Evolutionary conservation across 1,140 invertebrate species (phyloP), one percentile per base, ranked within the genome.

Genomic region (Zaprionus ornatus): DNA sequence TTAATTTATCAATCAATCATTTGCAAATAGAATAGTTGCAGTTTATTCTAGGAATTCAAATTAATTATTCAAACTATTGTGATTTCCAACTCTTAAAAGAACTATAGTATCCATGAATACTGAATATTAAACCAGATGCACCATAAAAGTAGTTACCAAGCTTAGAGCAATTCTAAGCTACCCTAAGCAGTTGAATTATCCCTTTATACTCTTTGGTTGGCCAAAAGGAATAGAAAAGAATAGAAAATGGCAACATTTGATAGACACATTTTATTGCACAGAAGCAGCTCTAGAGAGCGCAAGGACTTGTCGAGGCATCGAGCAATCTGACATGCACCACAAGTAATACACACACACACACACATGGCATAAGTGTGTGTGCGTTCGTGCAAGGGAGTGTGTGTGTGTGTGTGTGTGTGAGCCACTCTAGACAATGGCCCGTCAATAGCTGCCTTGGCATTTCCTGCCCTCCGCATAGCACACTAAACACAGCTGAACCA

Each of bases 231-330:
- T 59, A 50, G 50, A 37, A 37, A 17, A 17, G 56, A 66, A 54
- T 63, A 57, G 62, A 55, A 60, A 52, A 52, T 73, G 67, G 63
- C 60, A 69, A 79, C 76, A 82, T 80, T 90, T 90, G 86, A 90
- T 86, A 68, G 85, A 90, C 86, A 90, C 77, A 85, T 85, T 90
- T 90, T 85, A 90, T 90, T 90, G 82, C 82, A 80, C 59, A 32
- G 85, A 66, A 85, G 73, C 61, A 70, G 62, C 60, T 50, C 13
- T 35, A 55, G 57, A n/a, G 60, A 19, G 60, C 61, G 37, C 40
- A 25, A 25, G 35, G 29, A 60, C 66, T 75, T 27, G 67, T 29
- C 55, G 19, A 71, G 55, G 42, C 66, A 67, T 48, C 45, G 66
- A 35, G 17, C 21, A 50, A 23, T 50, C 57, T 54, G 45, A 75